Evolutionary conservation across 2,888 invertebrate genomes (phyloP), one percentile per base, ranked within the genome.

Genomic region (Lepidochrysops patricia): DNA sequence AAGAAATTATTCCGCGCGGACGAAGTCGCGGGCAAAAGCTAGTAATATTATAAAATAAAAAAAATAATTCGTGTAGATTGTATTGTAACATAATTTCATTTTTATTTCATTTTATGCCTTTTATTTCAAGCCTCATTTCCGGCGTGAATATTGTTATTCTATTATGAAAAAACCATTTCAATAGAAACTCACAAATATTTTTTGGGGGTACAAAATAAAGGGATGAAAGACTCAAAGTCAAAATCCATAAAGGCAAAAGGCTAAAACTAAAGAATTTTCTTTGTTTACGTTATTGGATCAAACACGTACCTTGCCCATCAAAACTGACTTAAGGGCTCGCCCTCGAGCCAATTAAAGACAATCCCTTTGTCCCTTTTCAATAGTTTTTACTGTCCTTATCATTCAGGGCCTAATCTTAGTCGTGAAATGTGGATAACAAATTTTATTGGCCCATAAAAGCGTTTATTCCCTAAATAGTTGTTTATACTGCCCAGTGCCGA

Each of bases 311-410:
- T 43, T 19, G 43, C 43, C 43, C 19, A 43, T 43, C 43, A 43
- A 43, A 43, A 43, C 29, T 29, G 29, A 29, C 43, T 23, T 43
- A 19, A 43, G 43, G 23, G 19, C 43, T 43, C 43, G 23, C 43
- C 19, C 19, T 43, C 12, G 7, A 43, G 9, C 43, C 19, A 43
- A 43, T 43, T 43, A 43, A 43, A 43, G 43, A 7, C 29, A 29
- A 23, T 43, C 9, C 19, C 43, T 43, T 43, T 23, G 43, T 43
- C 43, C 43, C 43, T 43, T 43, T 43, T 43, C 43, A 43, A 43
- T 43, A 43, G 43, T 43, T 23, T 43, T 43, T 43, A 43, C 43
- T 43, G 19, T 43, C 43, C 43, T 43, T 43, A 43, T 43, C 43
- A 43, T 43, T 19, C 19, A 43, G 19, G 19, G 12, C 43, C 6